These are phyloP conservation scores for Hesperophylax magnus DNA, from an alignment of 1,140 invertebrate genomes.

Conservation along the genomic window DNA sequence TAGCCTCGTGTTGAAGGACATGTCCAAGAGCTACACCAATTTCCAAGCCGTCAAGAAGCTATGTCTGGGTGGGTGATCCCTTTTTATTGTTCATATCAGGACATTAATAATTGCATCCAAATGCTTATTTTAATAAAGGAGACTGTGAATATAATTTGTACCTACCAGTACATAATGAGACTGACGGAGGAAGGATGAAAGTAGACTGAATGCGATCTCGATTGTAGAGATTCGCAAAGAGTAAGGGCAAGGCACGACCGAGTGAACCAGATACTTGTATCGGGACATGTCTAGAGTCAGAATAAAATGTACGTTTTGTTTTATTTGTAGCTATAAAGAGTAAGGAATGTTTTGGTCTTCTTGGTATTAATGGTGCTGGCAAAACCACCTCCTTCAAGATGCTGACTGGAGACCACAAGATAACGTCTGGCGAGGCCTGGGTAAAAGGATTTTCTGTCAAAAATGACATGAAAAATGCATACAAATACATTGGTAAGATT, in stretches of 20 bases:
- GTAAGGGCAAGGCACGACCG: no score
- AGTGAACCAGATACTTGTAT: no score
- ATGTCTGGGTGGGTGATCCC: conserved; percentile 70
- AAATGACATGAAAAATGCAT: conserved; percentile 70
- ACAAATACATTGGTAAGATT: conserved; percentile 72
- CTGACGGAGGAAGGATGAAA: no score
- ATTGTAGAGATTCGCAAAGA: no score
- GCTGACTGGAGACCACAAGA: conserved; percentile 86
- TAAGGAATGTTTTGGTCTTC: conserved; percentile 88
- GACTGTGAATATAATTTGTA: no score
- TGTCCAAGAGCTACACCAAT: conserved; percentile 80
- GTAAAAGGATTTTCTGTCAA: conserved; percentile 72
- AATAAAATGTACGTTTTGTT: neutral
- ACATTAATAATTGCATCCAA: no score
- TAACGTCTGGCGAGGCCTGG: conserved; percentile 70
- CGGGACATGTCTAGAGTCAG: no score
- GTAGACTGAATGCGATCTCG: no score
- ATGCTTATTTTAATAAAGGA: no score
- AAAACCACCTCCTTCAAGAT: conserved; percentile 93
- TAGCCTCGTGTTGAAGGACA: conserved; percentile 67
- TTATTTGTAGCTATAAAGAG: conserved; percentile 62
- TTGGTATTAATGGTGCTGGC: conserved; percentile 89
- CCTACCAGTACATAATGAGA: no score
- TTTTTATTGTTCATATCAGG: no score
- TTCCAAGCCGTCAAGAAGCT: conserved; percentile 82